Evolutionary conservation across 2,888 invertebrate genomes (phyloP).

Genomic region (Spisula solida): DNA sequence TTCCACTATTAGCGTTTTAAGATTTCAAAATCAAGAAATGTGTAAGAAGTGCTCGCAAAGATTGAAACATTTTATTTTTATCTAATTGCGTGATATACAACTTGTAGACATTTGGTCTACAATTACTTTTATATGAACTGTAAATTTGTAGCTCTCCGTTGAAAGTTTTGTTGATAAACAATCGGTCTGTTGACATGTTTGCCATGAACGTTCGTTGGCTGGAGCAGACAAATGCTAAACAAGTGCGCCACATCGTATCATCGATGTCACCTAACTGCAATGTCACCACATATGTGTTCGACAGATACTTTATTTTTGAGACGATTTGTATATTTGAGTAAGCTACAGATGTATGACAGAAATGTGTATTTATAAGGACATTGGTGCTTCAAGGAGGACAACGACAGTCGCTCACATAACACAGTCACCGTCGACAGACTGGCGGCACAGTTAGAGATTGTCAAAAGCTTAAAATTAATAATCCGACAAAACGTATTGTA

Average conservation of each 20-base stretch:
- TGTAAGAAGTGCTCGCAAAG: slow-evolving; percentile 14
- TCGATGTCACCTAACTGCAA: neutral
- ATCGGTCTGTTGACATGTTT: neutral
- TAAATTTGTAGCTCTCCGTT: neutral
- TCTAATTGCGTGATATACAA: slow-evolving; percentile 21
- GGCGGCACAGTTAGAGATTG: neutral
- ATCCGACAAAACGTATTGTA: neutral
- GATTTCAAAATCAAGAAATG: slow-evolving; percentile 53
- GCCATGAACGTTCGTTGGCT: neutral
- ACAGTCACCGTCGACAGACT: neutral
- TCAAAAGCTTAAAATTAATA: neutral
- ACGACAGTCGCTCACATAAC: neutral
- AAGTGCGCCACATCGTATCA: neutral
- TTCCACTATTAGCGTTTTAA: slow-evolving; percentile 53
- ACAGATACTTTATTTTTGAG: neutral
- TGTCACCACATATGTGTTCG: neutral
- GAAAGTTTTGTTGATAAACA: slow-evolving; percentile 8
- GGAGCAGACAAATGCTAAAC: neutral
- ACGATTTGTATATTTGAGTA: neutral
- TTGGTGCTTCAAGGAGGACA: neutral
- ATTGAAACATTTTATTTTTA: slow-evolving; percentile 23
- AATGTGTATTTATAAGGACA: neutral
- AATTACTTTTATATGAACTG: neutral
- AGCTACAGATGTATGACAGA: neutral
- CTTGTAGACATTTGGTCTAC: slow-evolving; percentile 9